phyloP scores from a whole-genome alignment of 2,113 vertebrate species.

The Pipra filicauda region DNA sequence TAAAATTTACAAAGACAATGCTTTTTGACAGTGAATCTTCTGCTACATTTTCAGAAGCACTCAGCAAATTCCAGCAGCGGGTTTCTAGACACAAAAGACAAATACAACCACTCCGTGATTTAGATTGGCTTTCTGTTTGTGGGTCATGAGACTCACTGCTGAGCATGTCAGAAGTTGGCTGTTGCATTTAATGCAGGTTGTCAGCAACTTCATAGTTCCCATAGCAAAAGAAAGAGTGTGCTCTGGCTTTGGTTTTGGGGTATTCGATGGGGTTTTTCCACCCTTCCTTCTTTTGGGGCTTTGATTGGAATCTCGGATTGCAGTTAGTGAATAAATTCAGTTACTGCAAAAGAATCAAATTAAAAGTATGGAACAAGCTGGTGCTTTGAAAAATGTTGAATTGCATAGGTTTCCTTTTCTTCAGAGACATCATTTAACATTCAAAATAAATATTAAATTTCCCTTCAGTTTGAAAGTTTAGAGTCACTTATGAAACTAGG shows the following conservation, averaged over 20 bases:
- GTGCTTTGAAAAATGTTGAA: neutral
- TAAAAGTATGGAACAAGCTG: neutral
- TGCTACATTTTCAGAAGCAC: conserved; percentile 41
- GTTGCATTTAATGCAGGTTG: conserved; percentile 33
- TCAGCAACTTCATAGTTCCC: conserved; percentile 14
- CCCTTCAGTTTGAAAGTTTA: conserved; percentile 17
- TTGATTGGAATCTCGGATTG: neutral
- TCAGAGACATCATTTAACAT: neutral
- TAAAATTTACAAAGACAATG: conserved; percentile 18
- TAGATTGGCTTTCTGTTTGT: neutral
- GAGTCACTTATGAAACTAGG: conserved; percentile 26
- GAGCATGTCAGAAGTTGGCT: conserved; percentile 7
- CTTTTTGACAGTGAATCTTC: conserved; percentile 7
- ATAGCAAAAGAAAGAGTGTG: neutral
- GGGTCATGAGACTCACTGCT: conserved; percentile 12
- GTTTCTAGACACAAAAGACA: conserved; percentile 30
- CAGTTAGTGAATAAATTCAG: neutral
- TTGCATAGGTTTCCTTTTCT: neutral
- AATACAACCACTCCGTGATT: conserved; percentile 21
- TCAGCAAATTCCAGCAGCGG: conserved; percentile 24
- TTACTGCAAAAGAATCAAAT: neutral
- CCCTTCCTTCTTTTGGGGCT: neutral
- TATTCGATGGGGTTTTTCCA: rapidly evolving
- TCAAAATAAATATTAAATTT: conserved; percentile 31
- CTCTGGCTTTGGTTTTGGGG: neutral